Evolutionary conservation across 2,113 vertebrate genomes (phyloP).

Genomic region (Takifugu flavidus): DNA sequence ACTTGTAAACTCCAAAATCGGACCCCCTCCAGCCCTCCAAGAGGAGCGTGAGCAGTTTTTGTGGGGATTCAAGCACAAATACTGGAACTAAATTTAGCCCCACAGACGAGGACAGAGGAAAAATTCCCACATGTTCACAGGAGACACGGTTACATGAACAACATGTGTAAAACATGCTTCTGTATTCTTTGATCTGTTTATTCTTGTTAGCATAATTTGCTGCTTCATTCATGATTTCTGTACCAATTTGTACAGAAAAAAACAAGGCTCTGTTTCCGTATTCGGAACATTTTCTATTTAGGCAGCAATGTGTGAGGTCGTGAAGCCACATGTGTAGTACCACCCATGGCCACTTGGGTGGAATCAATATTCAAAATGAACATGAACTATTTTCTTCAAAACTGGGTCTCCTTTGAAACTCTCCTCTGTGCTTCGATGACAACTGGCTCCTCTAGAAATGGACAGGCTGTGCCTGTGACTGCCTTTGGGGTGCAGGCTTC

Average conservation of each 20-base stretch:
- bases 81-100: neutral
- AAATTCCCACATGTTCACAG: conserved; percentile 2
- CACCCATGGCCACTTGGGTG: neutral
- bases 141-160: too few relatives aligned
- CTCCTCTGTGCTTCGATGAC: too few relatives aligned
- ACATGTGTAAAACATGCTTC: neutral
- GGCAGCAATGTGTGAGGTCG: neutral
- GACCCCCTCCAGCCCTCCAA: neutral
- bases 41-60: neutral
- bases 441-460: too few relatives aligned
- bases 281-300: too few relatives aligned
- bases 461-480: too few relatives aligned
- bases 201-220: neutral
- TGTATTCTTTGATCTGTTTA: neutral
- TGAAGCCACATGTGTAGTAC: neutral
- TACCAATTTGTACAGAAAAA: neutral
- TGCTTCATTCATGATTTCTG: neutral
- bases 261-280: neutral
- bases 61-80: neutral
- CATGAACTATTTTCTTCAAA: too few relatives aligned
- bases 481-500: too few relatives aligned
- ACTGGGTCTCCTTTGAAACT: too few relatives aligned
- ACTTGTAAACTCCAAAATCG: neutral
- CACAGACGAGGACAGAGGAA: neutral
- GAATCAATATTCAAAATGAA: neutral